A percentile compares a stretch with the other conserved stretches of the same genome.
These are phyloP conservation scores for Sakesphorus luctuosus DNA, from an alignment of 2,113 vertebrate genomes.

Conservation along the genomic window DNA sequence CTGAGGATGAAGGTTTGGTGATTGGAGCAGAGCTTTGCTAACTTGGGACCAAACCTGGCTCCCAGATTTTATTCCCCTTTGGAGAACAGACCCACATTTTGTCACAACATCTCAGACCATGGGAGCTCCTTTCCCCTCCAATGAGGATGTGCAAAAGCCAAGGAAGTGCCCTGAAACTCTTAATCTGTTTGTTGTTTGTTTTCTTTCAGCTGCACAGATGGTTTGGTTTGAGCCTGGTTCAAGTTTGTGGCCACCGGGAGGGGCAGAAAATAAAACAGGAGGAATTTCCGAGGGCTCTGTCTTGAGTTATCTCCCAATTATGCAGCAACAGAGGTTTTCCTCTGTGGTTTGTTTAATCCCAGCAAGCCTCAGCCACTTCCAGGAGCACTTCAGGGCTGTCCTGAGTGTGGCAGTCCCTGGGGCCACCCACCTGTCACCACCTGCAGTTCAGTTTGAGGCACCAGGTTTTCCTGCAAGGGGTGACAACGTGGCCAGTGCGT, in stretches of 20 bases:
- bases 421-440: neutral
- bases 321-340: neutral
- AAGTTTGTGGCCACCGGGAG: neutral
- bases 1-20: neutral
- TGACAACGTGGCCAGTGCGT: neutral
- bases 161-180: neutral
- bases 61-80: neutral
- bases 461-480: neutral
- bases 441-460: neutral
- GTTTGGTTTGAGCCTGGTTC: neutral
- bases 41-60: neutral
- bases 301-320: neutral
- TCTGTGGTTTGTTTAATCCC: neutral
- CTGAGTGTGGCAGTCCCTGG: neutral
- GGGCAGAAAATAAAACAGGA: neutral
- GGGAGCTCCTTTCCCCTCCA: neutral
- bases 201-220: neutral
- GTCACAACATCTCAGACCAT: neutral
- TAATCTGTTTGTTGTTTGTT: neutral
- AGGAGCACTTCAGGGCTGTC: neutral
- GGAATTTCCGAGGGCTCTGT: neutral
- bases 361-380: neutral
- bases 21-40: neutral
- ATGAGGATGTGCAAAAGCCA: neutral
- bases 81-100: neutral